These are phyloP conservation scores for Gymnocheta viridis DNA, from an alignment of 2,888 invertebrate species.

Conservation along the genomic window DNA sequence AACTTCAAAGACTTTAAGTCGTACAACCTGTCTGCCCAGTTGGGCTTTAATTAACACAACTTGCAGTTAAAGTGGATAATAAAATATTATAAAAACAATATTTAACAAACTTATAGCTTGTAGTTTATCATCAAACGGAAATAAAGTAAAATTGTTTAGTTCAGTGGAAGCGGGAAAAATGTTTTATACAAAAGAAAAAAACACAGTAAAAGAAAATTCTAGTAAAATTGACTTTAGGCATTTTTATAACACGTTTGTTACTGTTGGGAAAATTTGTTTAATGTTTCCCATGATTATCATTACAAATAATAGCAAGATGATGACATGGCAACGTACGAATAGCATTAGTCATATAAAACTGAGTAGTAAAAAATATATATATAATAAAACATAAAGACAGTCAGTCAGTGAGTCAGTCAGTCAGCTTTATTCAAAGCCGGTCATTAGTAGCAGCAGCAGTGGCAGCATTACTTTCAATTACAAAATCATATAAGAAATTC, in stretches of 20 bases:
- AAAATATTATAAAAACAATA: neutral
- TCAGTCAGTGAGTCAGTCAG: neutral
- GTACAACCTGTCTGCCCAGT: neutral
- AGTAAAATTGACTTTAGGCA: constrained; percentile 15
- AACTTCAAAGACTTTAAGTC: neutral
- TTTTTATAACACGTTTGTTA: constrained; percentile 17
- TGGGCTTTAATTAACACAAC: constrained; percentile 6
- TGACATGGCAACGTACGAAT: constrained; percentile 37
- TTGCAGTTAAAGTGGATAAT: constrained; percentile 26
- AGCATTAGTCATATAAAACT: neutral
- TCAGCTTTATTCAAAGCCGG: neutral
- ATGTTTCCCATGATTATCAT: constrained; percentile 64
- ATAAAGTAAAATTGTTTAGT: constrained; percentile 36
- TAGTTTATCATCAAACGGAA: constrained; percentile 34
- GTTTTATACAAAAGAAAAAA: neutral
- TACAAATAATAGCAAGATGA: constrained; percentile 47
- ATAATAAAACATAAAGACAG: neutral
- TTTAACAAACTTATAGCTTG: constrained; percentile 7
- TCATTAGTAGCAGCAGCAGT: neutral
- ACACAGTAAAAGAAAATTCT: neutral
- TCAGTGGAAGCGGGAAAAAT: constrained; percentile 36
- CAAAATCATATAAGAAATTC: constrained; percentile 57
- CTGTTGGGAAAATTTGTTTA: constrained; percentile 26
- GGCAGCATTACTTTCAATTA: constrained; percentile 57
- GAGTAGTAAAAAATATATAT: constrained; percentile 37